Evolutionary conservation across 2,888 invertebrate species (phyloP).

Genomic region (Xylophagus ater): DNA sequence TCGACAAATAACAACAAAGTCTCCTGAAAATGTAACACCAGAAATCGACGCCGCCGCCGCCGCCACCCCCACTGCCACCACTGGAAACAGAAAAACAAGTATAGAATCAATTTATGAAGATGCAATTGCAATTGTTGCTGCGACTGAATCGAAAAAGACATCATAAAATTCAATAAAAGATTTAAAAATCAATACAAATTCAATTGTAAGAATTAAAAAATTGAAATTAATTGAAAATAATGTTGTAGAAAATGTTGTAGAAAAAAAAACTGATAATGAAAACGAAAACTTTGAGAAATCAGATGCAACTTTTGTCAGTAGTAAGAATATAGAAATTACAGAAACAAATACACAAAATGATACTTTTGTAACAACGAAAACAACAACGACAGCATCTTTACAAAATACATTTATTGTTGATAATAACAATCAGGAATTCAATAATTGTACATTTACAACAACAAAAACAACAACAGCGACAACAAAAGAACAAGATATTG

Average conservation of each 20-base stretch:
- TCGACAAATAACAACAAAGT: too few relatives aligned
- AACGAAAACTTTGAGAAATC: neutral
- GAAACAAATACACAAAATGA: slow-evolving; percentile 19
- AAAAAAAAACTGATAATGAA: neutral
- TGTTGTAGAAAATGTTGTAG: slow-evolving; percentile 3
- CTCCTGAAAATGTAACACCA: slow-evolving; percentile 17
- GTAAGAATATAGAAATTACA: slow-evolving; percentile 15
- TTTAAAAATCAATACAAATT: too few relatives aligned
- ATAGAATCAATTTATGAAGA: slow-evolving; percentile 39
- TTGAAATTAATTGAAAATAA: slow-evolving; percentile 3
- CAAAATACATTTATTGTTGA: neutral
- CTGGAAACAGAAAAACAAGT: slow-evolving; percentile 14
- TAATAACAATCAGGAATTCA: too few relatives aligned
- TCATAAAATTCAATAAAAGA: too few relatives aligned
- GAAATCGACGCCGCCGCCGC: slow-evolving; percentile 29
- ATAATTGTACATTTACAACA: too few relatives aligned
- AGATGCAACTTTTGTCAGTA: slow-evolving; percentile 14
- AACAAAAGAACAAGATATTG: too few relatives aligned
- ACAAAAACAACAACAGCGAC: too few relatives aligned
- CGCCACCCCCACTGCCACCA: slow-evolving; percentile 16
- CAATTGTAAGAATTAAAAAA: too few relatives aligned
- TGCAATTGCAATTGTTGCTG: slow-evolving; percentile 27
- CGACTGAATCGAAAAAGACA: too few relatives aligned
- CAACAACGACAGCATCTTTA: too few relatives aligned
- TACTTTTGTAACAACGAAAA: slow-evolving; percentile 13